These are phyloP conservation scores for Alauda arvensis DNA, from an alignment of 2,797 vertebrate species.

Conservation along the genomic window DNA sequence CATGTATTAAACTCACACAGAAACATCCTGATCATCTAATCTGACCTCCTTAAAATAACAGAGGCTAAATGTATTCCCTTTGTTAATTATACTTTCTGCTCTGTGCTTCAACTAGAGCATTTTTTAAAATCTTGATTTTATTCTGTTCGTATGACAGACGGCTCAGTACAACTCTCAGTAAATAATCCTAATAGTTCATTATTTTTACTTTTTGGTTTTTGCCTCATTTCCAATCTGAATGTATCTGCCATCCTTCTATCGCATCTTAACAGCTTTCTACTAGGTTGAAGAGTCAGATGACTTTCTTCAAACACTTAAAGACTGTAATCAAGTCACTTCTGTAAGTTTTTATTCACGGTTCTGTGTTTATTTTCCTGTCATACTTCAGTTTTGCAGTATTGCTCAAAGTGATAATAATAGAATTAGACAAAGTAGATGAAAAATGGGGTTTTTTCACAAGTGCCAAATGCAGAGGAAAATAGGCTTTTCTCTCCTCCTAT, in stretches of 20 bases:
- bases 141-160: neutral
- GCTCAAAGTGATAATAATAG: neutral
- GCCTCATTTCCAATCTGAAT: neutral
- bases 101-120: neutral
- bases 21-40: neutral
- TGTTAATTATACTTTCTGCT: neutral
- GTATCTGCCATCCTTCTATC: neutral
- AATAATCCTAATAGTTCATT: neutral
- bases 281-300: neutral
- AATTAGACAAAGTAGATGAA: slow-evolving; percentile 9
- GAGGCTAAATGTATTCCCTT: neutral
- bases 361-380: neutral
- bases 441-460: neutral
- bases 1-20: neutral
- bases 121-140: neutral
- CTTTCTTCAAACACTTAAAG: neutral
- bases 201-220: neutral
- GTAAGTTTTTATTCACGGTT: neutral
- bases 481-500: neutral
- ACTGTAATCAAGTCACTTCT: neutral
- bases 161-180: neutral
- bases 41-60: neutral
- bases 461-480: neutral
- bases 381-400: neutral
- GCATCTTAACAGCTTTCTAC: neutral